phyloP scores from a whole-genome alignment of 2,888 invertebrate genomes.

The Anarsia innoxiella region DNA sequence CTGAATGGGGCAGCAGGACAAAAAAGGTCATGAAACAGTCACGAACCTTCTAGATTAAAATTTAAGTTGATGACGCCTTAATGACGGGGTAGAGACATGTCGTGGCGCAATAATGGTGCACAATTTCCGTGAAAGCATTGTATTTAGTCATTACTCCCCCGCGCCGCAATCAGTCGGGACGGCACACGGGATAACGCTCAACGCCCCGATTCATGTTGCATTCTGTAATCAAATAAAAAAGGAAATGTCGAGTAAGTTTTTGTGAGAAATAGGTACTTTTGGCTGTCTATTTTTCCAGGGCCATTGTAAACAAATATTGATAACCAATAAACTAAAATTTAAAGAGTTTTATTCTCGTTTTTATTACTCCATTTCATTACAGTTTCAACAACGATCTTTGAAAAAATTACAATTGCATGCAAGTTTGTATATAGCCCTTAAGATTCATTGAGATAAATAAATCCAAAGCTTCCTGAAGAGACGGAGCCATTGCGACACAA shows the following conservation, averaged over 20 bases:
- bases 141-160: slow-evolving; percentile 59
- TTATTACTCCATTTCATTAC: too few species aligned
- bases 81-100: slow-evolving; percentile 43
- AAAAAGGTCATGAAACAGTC: slow-evolving; percentile 24
- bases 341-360: too few species aligned
- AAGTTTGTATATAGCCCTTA: too few species aligned
- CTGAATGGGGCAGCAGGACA: slow-evolving; percentile 16
- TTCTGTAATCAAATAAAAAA: too few species aligned
- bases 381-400: too few species aligned
- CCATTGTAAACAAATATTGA: too few species aligned
- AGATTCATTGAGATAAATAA: slow-evolving; percentile 33
- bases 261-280: too few species aligned
- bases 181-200: slow-evolving; percentile 27
- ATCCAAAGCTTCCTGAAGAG: slow-evolving; percentile 42
- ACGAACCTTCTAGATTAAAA: slow-evolving; percentile 32
- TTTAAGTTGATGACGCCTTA: slow-evolving; percentile 45
- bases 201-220: slow-evolving; percentile 18
- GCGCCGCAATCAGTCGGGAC: slow-evolving; percentile 34
- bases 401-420: too few species aligned
- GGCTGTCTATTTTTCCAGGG: too few species aligned
- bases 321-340: too few species aligned
- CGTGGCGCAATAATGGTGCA: slow-evolving; percentile 40
- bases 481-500: slow-evolving; percentile 56
- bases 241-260: too few species aligned
- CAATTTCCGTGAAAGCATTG: slow-evolving; percentile 58